Base-by-base conservation (phyloP, 2,797 vertebrate species). In the Danionella dracula region DNA sequence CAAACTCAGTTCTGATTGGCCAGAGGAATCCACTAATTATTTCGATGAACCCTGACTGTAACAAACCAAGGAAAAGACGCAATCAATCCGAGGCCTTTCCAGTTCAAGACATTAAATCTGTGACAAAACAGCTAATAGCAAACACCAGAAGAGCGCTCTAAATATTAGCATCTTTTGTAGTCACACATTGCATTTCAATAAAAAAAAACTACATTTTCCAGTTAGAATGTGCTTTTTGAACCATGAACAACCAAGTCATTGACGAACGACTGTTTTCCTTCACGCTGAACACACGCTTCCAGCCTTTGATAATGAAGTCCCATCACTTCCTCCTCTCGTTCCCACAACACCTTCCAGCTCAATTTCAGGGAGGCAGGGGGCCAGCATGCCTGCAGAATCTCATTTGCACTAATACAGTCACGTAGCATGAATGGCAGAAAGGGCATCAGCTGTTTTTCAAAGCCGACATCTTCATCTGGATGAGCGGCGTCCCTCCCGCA, bases 371-470 rank as follows among this genome's bases (percentile, higher is more conserved):
- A 41, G 19, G 21, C 29, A 37, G 15, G 32, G 31, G 29, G 23
- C 40, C 62, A 41, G 17, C 20, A 23, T 45, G 31, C 20, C 38
- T 19, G 10, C 13, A 35, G 29, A 38, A 58, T 15, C 27, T 60
- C 21, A 29, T 60, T 46, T 59, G 61, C 12, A 0, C 54, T 44
- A 40, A 44, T 51, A 42, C 46, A 44, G 45, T 38, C 19, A 21
- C 13, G 57, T 38, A 17, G 23, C n/a, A 35, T 32, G 55, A 48
- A 32, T 37, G 48, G 45, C 37, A 61, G 63, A 65, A 40, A 54
- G 55, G 48, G 62, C 44, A 60, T 42, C 32, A 65, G 32, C 63
- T 54, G 54, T 67, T 66, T 72, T 45, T 61, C 35, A 42, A 42
- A 32, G 32, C 5, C 12, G 48, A 62, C 19, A 29, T 59, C 68